phyloP scores from a whole-genome alignment of 1,140 invertebrate genomes.

The Colletes latitarsis region DNA sequence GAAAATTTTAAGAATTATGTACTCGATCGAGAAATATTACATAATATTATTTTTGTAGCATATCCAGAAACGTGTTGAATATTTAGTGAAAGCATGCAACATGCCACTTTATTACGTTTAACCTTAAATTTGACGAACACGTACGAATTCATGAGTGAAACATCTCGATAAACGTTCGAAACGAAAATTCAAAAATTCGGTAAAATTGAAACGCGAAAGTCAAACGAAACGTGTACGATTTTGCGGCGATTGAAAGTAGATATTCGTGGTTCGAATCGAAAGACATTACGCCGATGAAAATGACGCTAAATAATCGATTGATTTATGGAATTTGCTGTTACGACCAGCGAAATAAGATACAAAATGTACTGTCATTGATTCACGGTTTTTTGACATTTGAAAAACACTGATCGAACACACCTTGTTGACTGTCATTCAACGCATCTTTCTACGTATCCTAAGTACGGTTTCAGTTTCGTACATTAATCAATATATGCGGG shows the following conservation, averaged over 20 bases:
- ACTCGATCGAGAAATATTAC: not conserved
- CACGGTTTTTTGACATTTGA: not conserved
- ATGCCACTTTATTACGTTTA: constrained; percentile 5
- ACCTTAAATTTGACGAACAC: constrained; percentile 23
- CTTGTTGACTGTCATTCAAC: constrained; percentile 19
- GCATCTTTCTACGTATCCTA: not conserved
- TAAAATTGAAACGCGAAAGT: not conserved
- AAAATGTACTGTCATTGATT: too few species aligned
- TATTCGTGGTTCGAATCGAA: not conserved
- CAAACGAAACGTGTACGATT: constrained; percentile 14
- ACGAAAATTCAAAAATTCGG: not conserved
- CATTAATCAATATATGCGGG: not conserved
- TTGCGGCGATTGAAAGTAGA: not conserved
- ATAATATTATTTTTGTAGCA: not conserved
- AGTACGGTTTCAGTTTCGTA: constrained; percentile 1
- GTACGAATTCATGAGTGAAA: constrained; percentile 1
- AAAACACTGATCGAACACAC: constrained; percentile 21
- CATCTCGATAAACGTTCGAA: not conserved
- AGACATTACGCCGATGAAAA: not conserved
- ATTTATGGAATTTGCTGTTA: not conserved
- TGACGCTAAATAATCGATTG: not conserved
- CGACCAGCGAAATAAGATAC: not conserved
- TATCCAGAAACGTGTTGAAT: not conserved
- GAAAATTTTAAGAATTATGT: not conserved
- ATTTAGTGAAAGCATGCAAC: not conserved